Evolutionary conservation across 2,113 vertebrate species (phyloP).

Genomic region (Rhinogobius similis): DNA sequence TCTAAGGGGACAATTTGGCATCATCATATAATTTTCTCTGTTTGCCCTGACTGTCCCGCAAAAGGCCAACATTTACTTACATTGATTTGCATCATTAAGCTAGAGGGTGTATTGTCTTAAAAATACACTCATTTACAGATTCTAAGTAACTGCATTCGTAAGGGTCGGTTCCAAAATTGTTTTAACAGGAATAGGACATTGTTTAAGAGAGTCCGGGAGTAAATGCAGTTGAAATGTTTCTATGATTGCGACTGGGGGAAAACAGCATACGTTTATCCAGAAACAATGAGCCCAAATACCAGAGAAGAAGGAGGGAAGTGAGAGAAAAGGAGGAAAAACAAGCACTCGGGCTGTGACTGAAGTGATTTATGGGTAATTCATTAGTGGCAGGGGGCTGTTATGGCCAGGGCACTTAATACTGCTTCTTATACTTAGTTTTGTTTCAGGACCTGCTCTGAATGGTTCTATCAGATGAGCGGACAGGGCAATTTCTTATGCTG

Average conservation of each 20-base stretch:
- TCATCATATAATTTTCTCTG: background rate
- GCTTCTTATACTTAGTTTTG: background rate
- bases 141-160: too few species aligned
- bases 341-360: slow-evolving; percentile 29
- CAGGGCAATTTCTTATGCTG: background rate
- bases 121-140: too few species aligned
- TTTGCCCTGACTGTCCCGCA: too few species aligned
- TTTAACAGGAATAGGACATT: background rate
- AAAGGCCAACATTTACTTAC: too few species aligned
- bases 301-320: slow-evolving; percentile 41
- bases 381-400: slow-evolving; percentile 21
- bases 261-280: slow-evolving; percentile 5
- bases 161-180: too few species aligned
- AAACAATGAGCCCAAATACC: slow-evolving; percentile 47
- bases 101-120: too few species aligned
- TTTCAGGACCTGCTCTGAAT: too few species aligned
- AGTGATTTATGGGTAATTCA: slow-evolving; percentile 49
- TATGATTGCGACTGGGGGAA: background rate
- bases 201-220: background rate
- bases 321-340: slow-evolving; percentile 55
- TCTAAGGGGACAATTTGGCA: background rate
- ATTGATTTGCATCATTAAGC: too few species aligned
- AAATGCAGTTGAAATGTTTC: background rate
- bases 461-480: background rate
- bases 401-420: background rate